phyloP scores from a whole-genome alignment of 2,113 vertebrate genomes.

The Atlantisia rogersi region DNA sequence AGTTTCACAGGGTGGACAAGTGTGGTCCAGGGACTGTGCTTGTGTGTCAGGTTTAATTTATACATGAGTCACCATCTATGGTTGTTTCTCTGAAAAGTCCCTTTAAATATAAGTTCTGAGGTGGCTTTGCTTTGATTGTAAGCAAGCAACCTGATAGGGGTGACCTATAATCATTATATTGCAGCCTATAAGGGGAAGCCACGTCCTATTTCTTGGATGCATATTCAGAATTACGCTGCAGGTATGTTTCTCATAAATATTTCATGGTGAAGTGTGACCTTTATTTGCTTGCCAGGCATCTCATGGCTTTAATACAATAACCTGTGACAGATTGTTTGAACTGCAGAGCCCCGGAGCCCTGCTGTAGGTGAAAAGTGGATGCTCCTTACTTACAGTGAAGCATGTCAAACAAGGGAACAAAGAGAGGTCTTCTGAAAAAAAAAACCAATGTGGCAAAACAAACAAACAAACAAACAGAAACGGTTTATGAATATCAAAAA shows the following conservation, averaged over 20 bases:
- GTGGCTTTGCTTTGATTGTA: not conserved
- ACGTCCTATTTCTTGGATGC: not conserved
- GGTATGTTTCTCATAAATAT: constrained; percentile 6
- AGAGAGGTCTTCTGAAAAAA: not conserved
- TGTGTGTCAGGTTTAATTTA: not conserved
- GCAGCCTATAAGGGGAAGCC: not conserved
- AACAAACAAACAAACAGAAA: not conserved
- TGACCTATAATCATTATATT: not conserved
- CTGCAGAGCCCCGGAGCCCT: constrained; percentile 22
- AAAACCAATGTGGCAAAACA: not conserved
- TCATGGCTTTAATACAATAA: constrained; percentile 25
- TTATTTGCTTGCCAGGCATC: constrained; percentile 30
- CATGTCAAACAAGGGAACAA: not conserved
- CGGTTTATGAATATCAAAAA: not conserved
- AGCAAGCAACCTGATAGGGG: not conserved
- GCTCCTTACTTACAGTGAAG: constrained; percentile 1
- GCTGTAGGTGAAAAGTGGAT: constrained; percentile 54
- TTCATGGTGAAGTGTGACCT: constrained; percentile 39
- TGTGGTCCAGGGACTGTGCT: not conserved
- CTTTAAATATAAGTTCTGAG: not conserved
- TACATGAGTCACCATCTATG: not conserved
- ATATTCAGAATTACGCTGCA: not conserved
- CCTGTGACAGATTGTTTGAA: constrained; percentile 58
- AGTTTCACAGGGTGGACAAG: not conserved
- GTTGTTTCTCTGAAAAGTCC: not conserved